These are phyloP conservation scores for Hippocampus comes DNA, from an alignment of 2,113 vertebrate genomes.

Conservation along the genomic window DNA sequence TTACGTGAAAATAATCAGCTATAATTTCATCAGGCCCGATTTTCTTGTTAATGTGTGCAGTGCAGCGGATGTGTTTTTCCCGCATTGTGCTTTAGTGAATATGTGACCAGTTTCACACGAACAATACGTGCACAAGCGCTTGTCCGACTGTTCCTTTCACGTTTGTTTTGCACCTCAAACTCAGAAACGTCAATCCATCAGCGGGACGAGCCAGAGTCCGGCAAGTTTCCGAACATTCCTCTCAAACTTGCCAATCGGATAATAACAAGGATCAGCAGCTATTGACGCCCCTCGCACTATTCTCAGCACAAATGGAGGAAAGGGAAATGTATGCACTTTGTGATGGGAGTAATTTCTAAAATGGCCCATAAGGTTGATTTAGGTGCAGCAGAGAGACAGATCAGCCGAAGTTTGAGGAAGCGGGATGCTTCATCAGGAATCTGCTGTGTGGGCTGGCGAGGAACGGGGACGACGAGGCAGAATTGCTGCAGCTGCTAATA, in stretches of 20 bases:
- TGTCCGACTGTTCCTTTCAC: too few relatives aligned
- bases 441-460: conserved; percentile 49
- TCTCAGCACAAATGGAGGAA: conserved; percentile 43
- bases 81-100: conserved; percentile 3
- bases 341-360: conserved; percentile 67
- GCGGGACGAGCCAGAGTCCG: not conserved
- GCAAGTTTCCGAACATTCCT: not conserved
- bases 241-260: not conserved
- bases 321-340: conserved; percentile 57
- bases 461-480: conserved; percentile 6
- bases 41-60: conserved; percentile 15
- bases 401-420: conserved; percentile 56
- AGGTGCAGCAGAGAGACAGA: conserved; percentile 51
- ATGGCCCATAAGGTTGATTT: conserved; percentile 70
- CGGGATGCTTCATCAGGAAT: conserved; percentile 63
- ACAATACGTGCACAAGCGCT: too few relatives aligned
- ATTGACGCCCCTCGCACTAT: conserved; percentile 22
- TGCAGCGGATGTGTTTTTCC: not conserved
- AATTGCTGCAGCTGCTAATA: not conserved
- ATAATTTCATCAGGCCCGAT: conserved; percentile 51
- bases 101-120: too few relatives aligned
- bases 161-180: not conserved
- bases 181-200: not conserved
- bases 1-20: conserved; percentile 66
- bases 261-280: conserved; percentile 24